These are phyloP conservation scores for Bambusicola thoracicus DNA, from an alignment of 2,113 vertebrate genomes.

Conservation along the genomic window DNA sequence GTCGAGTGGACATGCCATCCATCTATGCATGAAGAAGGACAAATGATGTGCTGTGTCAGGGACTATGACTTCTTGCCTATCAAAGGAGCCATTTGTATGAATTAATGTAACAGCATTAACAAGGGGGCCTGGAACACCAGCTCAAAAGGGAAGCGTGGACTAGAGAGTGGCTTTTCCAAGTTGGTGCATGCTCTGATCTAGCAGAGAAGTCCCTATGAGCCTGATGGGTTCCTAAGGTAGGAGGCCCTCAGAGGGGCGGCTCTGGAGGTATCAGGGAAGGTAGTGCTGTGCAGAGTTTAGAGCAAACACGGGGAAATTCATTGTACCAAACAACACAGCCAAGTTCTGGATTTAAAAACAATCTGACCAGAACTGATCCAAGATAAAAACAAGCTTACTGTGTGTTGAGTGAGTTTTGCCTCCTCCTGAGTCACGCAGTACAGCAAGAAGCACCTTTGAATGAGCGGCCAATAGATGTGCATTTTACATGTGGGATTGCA, in stretches of 20 bases:
- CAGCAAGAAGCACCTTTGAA: not conserved
- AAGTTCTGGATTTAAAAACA: not conserved
- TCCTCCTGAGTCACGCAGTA: not conserved
- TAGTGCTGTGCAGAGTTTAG: not conserved
- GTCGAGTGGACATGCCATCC: not conserved
- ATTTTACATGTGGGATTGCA: not conserved
- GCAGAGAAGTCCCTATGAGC: not conserved
- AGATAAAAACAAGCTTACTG: not conserved
- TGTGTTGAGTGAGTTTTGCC: not conserved
- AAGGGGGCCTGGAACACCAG: not conserved
- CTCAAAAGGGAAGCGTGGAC: not conserved
- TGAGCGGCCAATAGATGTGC: not conserved
- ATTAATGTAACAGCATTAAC: not conserved
- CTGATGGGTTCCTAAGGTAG: not conserved
- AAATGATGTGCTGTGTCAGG: not conserved
- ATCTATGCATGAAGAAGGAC: conserved; percentile 12
- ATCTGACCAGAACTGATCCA: not conserved
- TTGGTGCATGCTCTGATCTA: not conserved
- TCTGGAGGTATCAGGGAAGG: not conserved
- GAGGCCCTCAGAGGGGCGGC: not conserved
- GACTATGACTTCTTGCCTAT: not conserved
- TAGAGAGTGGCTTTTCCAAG: not conserved
- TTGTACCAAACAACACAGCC: not conserved
- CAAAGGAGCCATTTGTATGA: not conserved
- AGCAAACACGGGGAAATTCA: not conserved